Percentiles rank a stretch among this genome's conserved stretches.
Conservation (phyloP, 2,888 invertebrate species). For the Dichetophora obliterata region DNA sequence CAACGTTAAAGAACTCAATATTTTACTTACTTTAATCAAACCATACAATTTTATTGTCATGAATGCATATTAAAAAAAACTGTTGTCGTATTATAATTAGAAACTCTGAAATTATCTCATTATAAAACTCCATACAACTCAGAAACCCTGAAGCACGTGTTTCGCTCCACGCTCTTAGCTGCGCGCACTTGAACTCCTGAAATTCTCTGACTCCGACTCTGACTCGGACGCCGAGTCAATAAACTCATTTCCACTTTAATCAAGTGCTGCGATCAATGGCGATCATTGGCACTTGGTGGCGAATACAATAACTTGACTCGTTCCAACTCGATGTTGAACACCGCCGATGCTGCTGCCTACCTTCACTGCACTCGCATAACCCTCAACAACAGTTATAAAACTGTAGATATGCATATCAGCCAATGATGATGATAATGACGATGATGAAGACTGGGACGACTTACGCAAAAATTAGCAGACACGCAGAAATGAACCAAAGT, state of each 20-base stretch:
- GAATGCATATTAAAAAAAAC: too few relatives aligned
- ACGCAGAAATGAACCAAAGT: constrained; percentile 7
- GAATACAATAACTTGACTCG: constrained; percentile 13
- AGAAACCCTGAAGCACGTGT: constrained; percentile 22
- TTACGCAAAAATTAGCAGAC: constrained; percentile 26
- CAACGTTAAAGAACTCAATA: too few relatives aligned
- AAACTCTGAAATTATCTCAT: not conserved
- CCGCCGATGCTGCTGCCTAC: constrained; percentile 5
- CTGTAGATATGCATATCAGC: constrained; percentile 47
- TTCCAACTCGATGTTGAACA: not conserved
- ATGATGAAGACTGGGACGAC: not conserved
- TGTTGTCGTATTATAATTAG: too few relatives aligned
- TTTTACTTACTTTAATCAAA: too few relatives aligned
- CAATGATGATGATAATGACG: not conserved
- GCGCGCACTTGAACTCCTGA: constrained; percentile 25
- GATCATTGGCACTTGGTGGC: constrained; percentile 54
- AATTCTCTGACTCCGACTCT: not conserved
- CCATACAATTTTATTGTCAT: too few relatives aligned
- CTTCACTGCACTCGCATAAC: constrained; percentile 54
- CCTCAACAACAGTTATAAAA: constrained; percentile 64
- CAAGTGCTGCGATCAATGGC: constrained; percentile 54
- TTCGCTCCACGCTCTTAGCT: constrained; percentile 37
- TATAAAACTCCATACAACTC: not conserved
- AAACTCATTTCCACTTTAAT: constrained; percentile 54
- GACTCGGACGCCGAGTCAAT: constrained; percentile 52